These are phyloP conservation scores for Colius striatus DNA, from an alignment of 2,113 vertebrate species.

Conservation along the genomic window DNA sequence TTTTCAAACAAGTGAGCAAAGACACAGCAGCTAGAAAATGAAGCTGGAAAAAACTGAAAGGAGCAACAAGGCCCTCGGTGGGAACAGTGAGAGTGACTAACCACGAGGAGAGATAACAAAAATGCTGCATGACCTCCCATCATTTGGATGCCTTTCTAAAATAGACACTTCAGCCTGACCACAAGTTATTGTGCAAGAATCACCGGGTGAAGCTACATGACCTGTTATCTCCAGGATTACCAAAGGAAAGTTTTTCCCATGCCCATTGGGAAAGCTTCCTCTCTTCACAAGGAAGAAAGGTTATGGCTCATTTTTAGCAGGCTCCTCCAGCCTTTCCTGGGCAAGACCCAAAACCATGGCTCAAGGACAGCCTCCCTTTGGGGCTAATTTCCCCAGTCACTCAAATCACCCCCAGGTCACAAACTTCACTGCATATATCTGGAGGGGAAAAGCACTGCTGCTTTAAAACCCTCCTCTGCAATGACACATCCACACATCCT, in stretches of 20 bases:
- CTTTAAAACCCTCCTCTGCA: not conserved
- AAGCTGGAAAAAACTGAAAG: not conserved
- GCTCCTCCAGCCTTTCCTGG: not conserved
- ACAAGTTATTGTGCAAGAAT: conserved; percentile 49
- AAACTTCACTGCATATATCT: not conserved
- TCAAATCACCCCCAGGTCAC: not conserved
- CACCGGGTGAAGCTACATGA: conserved; percentile 35
- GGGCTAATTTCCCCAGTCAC: not conserved
- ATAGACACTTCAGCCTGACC: conserved; percentile 58
- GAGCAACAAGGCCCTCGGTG: not conserved
- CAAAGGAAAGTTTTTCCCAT: conserved; percentile 44
- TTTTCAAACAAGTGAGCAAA: not conserved
- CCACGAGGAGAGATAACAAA: conserved; percentile 46
- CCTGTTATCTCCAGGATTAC: conserved; percentile 52
- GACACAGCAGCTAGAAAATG: not conserved
- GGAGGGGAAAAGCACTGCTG: not conserved
- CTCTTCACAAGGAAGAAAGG: not conserved
- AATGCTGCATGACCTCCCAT: conserved; percentile 45
- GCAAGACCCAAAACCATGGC: not conserved
- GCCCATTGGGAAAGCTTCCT: not conserved
- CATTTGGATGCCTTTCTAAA: conserved; percentile 65
- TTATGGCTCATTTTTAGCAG: not conserved
- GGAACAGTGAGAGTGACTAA: conserved; percentile 25
- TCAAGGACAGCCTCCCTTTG: not conserved
- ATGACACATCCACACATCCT: conserved; percentile 2